Evolutionary conservation across 2,113 vertebrate genomes (phyloP), one percentile per base, ranked within the genome.

Genomic region (Furnarius figulus): DNA sequence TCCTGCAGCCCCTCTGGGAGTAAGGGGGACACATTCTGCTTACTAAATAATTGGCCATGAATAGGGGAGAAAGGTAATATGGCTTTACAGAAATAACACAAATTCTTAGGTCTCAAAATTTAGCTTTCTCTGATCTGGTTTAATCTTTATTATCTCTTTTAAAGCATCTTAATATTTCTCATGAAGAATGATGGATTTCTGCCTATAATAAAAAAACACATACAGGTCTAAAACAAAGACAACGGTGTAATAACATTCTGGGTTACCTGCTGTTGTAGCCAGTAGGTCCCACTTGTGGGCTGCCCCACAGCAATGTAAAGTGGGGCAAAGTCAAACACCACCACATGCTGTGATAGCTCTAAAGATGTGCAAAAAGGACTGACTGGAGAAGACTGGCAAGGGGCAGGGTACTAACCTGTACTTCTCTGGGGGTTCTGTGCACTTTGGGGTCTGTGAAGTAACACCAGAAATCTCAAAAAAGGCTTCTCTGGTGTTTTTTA

Each of bases 1-100:
- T 89, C 31, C 49, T 1, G 0, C 16, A 42, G 31, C 14, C 58
- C 9, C 19, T 35, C 35, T 59, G 4, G 5, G 27, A 4, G 2
- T 44, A 73, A 42, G 5, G 21, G 35, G 42, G 25, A 77, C 25
- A 24, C 17, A 10, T 53, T 85, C 25, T 77, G 4, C 31, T 19
- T 40, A 49, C 17, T 56, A 78, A 87, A 67, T 46, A 27, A 75
- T 1, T 68, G 40, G 14, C 39, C 37, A 10, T 18, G 28, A 16
- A 20, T n/a, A n/a, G 11, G 14, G 24, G 9, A 58, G 35, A 59
- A 68, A n/a, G 27, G 7, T 37, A 37, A 19, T 68, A 56, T 53
- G 14, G 5, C n/a, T 89, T 85, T 49, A 79, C 50, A 84, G 6
- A 77, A 56, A n/a, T 14, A 53, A 8, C 9, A 66, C 8, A 10